A percentile compares a stretch with the other conserved stretches of the same genome.
These are phyloP conservation scores for Cryptomyrus ogoouensis DNA, from an alignment of 2,113 vertebrate genomes.

Conservation along the genomic window DNA sequence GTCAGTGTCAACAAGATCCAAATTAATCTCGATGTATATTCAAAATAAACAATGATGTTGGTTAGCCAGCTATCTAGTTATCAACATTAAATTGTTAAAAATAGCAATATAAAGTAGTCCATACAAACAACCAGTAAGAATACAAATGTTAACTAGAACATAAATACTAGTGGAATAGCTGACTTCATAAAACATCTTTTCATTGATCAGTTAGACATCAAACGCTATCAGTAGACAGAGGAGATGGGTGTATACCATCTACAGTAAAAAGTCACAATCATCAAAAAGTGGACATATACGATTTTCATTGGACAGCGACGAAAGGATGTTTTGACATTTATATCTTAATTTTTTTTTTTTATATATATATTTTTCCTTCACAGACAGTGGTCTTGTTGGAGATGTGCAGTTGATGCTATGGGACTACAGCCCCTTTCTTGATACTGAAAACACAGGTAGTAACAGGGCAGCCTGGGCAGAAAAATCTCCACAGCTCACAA, in stretches of 20 bases:
- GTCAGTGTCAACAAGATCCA: neutral
- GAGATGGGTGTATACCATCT: neutral
- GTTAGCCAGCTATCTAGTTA: neutral
- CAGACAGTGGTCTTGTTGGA: conserved; percentile 76
- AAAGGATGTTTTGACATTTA: neutral
- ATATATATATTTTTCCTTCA: conserved; percentile 15
- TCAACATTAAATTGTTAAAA: neutral
- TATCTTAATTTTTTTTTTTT: neutral
- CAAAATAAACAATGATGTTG: neutral
- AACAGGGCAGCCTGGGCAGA: conserved; percentile 18
- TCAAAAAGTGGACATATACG: neutral
- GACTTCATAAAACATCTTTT: neutral
- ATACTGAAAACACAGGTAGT: conserved; percentile 74
- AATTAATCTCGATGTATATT: neutral
- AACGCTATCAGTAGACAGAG: neutral
- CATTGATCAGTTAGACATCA: neutral
- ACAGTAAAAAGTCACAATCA: neutral
- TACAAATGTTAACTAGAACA: neutral
- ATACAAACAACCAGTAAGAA: neutral
- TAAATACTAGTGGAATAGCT: neutral
- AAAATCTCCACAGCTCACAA: neutral
- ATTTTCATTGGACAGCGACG: neutral
- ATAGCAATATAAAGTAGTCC: neutral
- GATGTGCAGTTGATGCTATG: conserved; percentile 87
- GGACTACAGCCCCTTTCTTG: conserved; percentile 80